Evolutionary conservation across 2,888 invertebrate genomes (phyloP).

Genomic region (Allygus modestus): DNA sequence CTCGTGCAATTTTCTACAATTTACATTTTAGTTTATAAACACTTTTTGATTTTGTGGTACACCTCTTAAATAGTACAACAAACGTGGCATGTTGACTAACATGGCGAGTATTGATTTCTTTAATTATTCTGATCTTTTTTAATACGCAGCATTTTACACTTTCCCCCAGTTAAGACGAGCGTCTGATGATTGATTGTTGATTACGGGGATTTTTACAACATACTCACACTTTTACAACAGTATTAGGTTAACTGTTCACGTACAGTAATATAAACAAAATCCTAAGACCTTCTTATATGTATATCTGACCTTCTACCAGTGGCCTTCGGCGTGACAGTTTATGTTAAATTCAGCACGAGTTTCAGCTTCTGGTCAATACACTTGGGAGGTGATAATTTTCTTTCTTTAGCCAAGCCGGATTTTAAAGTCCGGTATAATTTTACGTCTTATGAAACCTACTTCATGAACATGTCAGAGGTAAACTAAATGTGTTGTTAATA

Average conservation of each 20-base stretch:
- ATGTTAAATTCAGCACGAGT: neutral
- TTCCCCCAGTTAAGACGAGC: too few relatives aligned
- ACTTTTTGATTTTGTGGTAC: too few relatives aligned
- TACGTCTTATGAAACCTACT: neutral
- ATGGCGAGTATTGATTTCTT: too few relatives aligned
- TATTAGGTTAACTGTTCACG: neutral
- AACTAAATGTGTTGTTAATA: neutral
- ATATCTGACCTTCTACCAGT: neutral
- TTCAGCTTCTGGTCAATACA: neutral
- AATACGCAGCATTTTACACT: too few relatives aligned
- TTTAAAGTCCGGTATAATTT: neutral
- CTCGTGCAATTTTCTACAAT: too few relatives aligned
- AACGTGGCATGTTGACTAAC: too few relatives aligned
- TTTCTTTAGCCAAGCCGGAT: neutral
- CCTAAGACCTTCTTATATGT: neutral
- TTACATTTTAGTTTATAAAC: too few relatives aligned
- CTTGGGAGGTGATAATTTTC: neutral
- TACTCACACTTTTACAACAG: too few relatives aligned
- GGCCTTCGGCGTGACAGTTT: conserved; percentile 5
- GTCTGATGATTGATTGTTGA: too few relatives aligned
- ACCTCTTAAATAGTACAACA: too few relatives aligned
- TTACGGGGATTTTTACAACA: too few relatives aligned
- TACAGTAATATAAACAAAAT: neutral
- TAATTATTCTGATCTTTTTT: too few relatives aligned
- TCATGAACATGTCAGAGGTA: neutral